phyloP scores from a whole-genome alignment of 2,113 vertebrate genomes.

The Jacana jacana region DNA sequence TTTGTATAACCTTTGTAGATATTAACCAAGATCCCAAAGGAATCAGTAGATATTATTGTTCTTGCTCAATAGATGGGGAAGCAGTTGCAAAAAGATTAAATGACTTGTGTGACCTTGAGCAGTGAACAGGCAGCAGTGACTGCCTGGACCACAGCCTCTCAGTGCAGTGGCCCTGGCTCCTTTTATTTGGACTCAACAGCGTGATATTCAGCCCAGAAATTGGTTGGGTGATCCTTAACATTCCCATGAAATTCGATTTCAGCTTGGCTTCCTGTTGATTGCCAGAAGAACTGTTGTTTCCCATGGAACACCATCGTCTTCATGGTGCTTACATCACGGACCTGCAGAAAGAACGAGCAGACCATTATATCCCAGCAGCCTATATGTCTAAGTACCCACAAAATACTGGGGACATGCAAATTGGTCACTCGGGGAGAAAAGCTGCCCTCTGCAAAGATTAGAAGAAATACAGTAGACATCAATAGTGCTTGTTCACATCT shows the following conservation, averaged over 20 bases:
- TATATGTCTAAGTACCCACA: neutral
- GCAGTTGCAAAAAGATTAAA: neutral
- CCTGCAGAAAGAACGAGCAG: conserved; percentile 66
- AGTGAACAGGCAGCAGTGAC: neutral
- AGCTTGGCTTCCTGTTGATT: conserved; percentile 86
- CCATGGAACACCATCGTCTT: conserved; percentile 84
- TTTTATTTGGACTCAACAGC: conserved; percentile 55
- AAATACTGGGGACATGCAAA: neutral
- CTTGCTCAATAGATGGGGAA: neutral
- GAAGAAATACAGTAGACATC: neutral
- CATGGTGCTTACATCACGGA: conserved; percentile 84
- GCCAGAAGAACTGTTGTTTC: conserved; percentile 85
- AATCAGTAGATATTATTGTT: neutral
- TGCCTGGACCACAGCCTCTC: neutral
- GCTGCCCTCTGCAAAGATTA: neutral
- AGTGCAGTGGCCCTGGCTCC: neutral
- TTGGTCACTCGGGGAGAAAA: neutral
- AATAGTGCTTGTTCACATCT: neutral
- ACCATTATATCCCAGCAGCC: neutral
- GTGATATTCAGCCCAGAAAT: conserved; percentile 85
- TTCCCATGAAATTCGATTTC: conserved; percentile 91
- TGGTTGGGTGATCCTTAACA: conserved; percentile 71
- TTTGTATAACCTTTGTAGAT: neutral
- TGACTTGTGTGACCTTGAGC: neutral
- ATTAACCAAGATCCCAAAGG: neutral